Conservation (phyloP, 1,140 invertebrate genomes). For the Laodelphax striatellus region DNA sequence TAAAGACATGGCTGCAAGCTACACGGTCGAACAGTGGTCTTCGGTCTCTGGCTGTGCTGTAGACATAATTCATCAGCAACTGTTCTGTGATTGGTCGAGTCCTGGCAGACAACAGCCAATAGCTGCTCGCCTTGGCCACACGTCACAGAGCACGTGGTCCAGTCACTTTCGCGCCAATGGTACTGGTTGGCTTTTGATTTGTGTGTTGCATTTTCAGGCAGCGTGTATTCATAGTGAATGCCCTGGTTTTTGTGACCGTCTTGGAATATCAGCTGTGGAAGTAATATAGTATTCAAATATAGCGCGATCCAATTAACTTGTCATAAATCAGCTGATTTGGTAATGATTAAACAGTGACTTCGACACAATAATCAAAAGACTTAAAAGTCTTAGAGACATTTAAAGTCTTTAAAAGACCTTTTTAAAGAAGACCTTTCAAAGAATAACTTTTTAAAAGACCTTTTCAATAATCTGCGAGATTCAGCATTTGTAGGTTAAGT, state of each 20-base stretch:
- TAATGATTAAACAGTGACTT: too few species aligned
- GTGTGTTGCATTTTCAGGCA: conserved; percentile 29
- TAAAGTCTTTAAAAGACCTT: too few species aligned
- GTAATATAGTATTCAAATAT: not conserved
- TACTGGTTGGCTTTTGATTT: not conserved
- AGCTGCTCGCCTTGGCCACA: conserved; percentile 62
- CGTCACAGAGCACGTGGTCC: conserved; percentile 64
- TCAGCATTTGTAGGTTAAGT: too few species aligned
- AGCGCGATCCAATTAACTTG: too few species aligned
- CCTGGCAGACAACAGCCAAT: conserved; percentile 49
- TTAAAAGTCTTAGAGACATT: too few species aligned
- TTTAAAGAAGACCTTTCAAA: too few species aligned
- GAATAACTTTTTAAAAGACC: too few species aligned
- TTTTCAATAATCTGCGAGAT: too few species aligned
- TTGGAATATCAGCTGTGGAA: conserved; percentile 63
- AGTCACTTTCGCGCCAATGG: conserved; percentile 61
- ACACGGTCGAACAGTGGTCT: conserved; percentile 45
- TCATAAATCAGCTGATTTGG: too few species aligned
- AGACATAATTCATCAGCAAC: conserved; percentile 49
- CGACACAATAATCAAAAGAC: too few species aligned
- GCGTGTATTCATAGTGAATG: conserved; percentile 70
- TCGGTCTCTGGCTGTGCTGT: conserved; percentile 43
- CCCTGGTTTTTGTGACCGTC: conserved; percentile 67
- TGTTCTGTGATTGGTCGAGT: conserved; percentile 44
- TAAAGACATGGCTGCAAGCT: conserved; percentile 60